Base-by-base conservation (phyloP, 1,140 invertebrate genomes). In the Drosophila azteca region DNA sequence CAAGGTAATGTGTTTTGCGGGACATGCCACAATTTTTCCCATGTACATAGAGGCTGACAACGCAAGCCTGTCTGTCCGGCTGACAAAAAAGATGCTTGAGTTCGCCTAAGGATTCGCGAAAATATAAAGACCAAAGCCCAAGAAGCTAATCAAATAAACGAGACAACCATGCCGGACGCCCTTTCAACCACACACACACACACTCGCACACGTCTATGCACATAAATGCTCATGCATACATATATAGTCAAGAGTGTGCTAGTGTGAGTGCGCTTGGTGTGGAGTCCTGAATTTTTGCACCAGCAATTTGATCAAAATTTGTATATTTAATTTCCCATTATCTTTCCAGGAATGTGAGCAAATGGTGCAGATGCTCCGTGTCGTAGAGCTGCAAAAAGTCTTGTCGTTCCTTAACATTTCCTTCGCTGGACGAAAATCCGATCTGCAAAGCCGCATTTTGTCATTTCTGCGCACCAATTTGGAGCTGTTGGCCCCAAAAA, bases 371-470 rank as follows among this genome's bases (percentile, higher is more conserved):
- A 95, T 94, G 92, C 97, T 97, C 93, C 94, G 96, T 75, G 96
- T 97, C 45, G 96, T 95, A 84, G 96, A 97, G 92, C 94, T 97
- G 79, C 96, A 97, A 92, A 95, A 90, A 62, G 84, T 96, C 92
- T 92, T 98, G 92, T 94, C 97, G 83, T 95, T 95, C 91, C 95
- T 95, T 92, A 97, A 96, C 90, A 96, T 96, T 78, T 94, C 95
- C 91, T 97, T 96, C 92, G 97, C 96, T 82, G 97, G 97, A 72
- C 94, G 97, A 91, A 98, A 98, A 93, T 95, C 94, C 72, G 97
- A 98, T 93, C 93, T 98, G 55, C 95, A 97, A 93, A 93, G 94
- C 65, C 93, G 97, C 91, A 96, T 96, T 72, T 90, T 96, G 65
- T 94, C 97, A 87, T 93, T 98, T 64, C 93, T 97, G 58, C 95